Base-by-base conservation (phyloP, 2,888 invertebrate genomes). In the Pachymerium ferrugineum region DNA sequence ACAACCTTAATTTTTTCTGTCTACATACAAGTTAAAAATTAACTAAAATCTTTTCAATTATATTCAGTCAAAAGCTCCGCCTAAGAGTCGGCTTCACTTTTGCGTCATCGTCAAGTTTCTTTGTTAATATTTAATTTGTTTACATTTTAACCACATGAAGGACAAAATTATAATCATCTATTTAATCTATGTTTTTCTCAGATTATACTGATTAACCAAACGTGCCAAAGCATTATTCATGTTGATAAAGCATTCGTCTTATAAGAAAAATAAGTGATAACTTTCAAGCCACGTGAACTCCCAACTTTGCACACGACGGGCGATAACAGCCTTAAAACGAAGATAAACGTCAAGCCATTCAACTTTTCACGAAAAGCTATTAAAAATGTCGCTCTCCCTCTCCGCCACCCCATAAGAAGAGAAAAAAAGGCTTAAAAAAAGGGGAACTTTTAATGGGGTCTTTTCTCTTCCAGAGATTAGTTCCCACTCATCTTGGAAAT, bases 221-320 rank as follows among this genome's bases (percentile, higher is more conserved):
- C 47, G 47, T 19, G 47, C n/a, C 47, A 47, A 47, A 47, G n/a
- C 47, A 47, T 47, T 47, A 47, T 47, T 47, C 47, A 47, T 47
- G 47, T 47, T 47, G 47, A 47, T 47, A 19, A 19, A 47, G 47
- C 47, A 47, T 47, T 47, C 47, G 22, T 47, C 47, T 47, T 47
- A 47, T 47, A 47, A 47, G 47, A 47, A 47, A n/a, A 47, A 47
- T 47, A 47, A 47, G 47, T 47, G 47, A 47, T 47, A 47, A 47
- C 47, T 47, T 47, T 47, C 47, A 47, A 47, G 16, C 47, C 47
- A 47, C 47, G 47, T 47, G 47, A 47, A 47, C 47, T 47, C 47
- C 47, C 47, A 47, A 47, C 47, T 47, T 47, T 47, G 47, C 47
- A 47, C 47, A 47, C 47, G 47, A 47, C 47, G 47, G 47, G 47